These are phyloP conservation scores for Ornithoptera alexandrae DNA, from an alignment of 2,888 invertebrate genomes.

Conservation along the genomic window DNA sequence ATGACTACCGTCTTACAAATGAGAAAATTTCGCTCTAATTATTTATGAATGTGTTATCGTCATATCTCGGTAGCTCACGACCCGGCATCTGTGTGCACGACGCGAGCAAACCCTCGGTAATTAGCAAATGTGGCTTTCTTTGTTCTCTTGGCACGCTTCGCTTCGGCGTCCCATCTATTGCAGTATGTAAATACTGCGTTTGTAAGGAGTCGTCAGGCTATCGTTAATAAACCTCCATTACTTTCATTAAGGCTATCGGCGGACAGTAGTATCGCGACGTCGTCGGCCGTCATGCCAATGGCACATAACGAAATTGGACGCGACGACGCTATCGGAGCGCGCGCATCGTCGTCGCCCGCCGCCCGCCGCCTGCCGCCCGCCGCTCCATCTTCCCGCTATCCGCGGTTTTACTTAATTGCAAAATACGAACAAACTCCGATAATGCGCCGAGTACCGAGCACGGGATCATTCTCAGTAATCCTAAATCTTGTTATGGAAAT, in stretches of 20 bases:
- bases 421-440: conserved; percentile 74
- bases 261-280: conserved; percentile 74
- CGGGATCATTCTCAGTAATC: conserved; percentile 67
- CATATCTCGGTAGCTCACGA: conserved; percentile 78
- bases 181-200: conserved; percentile 57
- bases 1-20: conserved; percentile 79
- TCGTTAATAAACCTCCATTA: conserved; percentile 78
- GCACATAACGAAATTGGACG: conserved; percentile 74
- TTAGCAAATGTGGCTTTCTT: conserved; percentile 80
- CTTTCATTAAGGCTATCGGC: conserved; percentile 78
- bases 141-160: conserved; percentile 77
- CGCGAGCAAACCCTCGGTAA: conserved; percentile 76
- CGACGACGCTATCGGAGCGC: conserved; percentile 75
- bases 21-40: conserved; percentile 81
- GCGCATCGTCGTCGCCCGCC: conserved; percentile 54
- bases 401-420: conserved; percentile 70
- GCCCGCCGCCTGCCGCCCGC: conserved; percentile 32
- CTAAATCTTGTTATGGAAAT: conserved; percentile 79
- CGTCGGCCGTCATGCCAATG: conserved; percentile 71
- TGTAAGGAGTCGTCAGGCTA: conserved; percentile 65
- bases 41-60: conserved; percentile 81
- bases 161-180: conserved; percentile 67
- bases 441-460: conserved; percentile 58
- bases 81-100: conserved; percentile 76
- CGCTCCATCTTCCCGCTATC: conserved; percentile 42